Percentiles rank a stretch among this genome's conserved stretches.
Conservation (phyloP, 2,888 invertebrate species). For the Morpho helenor region DNA sequence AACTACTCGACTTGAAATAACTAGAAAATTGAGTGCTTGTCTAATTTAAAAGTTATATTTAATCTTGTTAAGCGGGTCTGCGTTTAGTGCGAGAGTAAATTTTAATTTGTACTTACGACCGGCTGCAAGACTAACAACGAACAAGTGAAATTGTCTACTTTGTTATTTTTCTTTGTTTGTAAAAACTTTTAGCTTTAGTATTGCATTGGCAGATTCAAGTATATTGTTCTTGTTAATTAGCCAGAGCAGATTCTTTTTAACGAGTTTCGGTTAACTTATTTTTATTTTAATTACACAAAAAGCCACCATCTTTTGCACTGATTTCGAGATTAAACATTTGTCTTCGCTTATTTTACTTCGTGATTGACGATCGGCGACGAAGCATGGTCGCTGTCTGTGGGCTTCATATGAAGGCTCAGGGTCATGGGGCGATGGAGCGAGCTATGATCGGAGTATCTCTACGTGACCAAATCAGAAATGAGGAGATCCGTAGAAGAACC, state of each 20-base stretch:
- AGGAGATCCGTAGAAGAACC: no score
- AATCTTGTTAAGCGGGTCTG: slow-evolving; percentile 40
- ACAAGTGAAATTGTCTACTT: slow-evolving; percentile 29
- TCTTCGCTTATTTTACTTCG: no score
- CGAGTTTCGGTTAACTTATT: neutral
- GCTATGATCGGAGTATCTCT: no score
- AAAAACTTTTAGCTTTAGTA: slow-evolving; percentile 7
- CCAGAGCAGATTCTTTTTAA: neutral
- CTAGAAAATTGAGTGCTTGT: slow-evolving; percentile 30
- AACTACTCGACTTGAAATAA: slow-evolving; percentile 1
- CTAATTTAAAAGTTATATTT: slow-evolving; percentile 53
- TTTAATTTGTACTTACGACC: slow-evolving; percentile 30
- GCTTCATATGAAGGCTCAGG: no score
- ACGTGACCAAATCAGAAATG: no score
- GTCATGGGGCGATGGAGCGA: no score
- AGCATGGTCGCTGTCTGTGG: no score
- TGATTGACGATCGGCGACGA: no score
- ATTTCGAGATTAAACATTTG: no score
- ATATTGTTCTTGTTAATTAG: neutral
- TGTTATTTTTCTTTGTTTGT: slow-evolving; percentile 14
- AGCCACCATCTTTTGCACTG: no score
- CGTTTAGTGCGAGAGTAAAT: slow-evolving; percentile 24
- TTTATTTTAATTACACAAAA: no score
- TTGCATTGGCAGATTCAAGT: slow-evolving; percentile 6
- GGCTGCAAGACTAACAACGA: slow-evolving; percentile 22